These are phyloP conservation scores for Neofelis nebulosa DNA, from an alignment of 2,113 vertebrate species.

Conservation along the genomic window DNA sequence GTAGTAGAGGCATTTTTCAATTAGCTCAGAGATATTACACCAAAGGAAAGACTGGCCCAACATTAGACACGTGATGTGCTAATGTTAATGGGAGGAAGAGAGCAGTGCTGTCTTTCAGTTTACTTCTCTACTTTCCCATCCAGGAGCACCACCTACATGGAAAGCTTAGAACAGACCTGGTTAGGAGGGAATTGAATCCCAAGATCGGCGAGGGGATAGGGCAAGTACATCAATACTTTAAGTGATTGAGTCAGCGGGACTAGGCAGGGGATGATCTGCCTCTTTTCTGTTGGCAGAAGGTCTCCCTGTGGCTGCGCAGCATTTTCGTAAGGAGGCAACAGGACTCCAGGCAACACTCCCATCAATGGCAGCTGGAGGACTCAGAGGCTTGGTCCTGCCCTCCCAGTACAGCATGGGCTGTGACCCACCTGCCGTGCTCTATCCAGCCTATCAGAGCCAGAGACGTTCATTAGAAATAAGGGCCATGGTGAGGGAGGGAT, in stretches of 20 bases:
- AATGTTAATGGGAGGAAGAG: background rate
- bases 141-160: background rate
- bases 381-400: rapidly evolving
- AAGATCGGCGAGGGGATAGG: background rate
- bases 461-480: background rate
- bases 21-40: slow-evolving; percentile 17
- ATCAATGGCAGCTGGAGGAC: background rate
- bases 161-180: slow-evolving; percentile 40
- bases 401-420: background rate
- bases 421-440: rapidly evolving
- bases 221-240: background rate
- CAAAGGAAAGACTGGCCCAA: slow-evolving; percentile 16
- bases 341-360: background rate
- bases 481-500: background rate
- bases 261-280: background rate
- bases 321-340: background rate
- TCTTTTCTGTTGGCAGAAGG: background rate
- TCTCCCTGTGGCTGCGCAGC: background rate
- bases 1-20: background rate
- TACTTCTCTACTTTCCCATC: background rate
- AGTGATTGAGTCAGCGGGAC: background rate
- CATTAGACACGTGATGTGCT: background rate
- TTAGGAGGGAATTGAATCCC: background rate
- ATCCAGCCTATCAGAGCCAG: background rate
- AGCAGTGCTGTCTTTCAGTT: background rate